phyloP scores from a whole-genome alignment of 1,140 invertebrate genomes.

The Eupeodes corollae region DNA sequence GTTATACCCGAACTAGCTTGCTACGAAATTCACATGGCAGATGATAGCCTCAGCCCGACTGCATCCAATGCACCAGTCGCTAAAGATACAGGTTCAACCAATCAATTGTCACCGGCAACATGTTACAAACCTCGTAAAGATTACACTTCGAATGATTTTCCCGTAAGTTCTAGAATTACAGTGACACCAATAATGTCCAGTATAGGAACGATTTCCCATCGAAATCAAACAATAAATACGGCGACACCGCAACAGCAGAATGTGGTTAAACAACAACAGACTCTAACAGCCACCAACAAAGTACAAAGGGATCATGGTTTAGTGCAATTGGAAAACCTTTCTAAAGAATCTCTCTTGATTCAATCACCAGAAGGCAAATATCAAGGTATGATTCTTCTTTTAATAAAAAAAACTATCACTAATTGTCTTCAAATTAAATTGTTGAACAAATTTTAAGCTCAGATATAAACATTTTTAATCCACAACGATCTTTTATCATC shows the following conservation, averaged over 20 bases:
- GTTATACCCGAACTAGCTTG: conserved; percentile 48
- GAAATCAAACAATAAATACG: background rate
- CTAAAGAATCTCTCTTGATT: conserved; percentile 16
- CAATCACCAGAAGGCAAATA: conserved; percentile 23
- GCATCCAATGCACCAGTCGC: conserved; percentile 2
- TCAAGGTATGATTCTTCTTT: conserved; percentile 17
- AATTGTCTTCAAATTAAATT: too few species aligned
- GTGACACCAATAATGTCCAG: too few species aligned
- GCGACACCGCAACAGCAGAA: background rate
- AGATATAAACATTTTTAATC: too few species aligned
- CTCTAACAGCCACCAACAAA: background rate
- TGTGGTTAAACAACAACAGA: background rate
- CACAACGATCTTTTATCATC: too few species aligned
- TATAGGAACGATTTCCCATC: too few species aligned
- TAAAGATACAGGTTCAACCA: background rate
- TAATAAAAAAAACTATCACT: too few species aligned
- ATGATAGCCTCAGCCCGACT: conserved; percentile 3
- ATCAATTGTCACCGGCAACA: background rate
- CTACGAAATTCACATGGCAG: conserved; percentile 12
- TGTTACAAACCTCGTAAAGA: background rate
- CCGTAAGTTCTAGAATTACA: background rate
- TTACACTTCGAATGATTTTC: background rate
- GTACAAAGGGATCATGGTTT: conserved; percentile 1
- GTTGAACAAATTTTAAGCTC: too few species aligned
- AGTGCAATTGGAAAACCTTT: conserved; percentile 8